Percentiles rank a stretch among this genome's conserved stretches.
phyloP scores from a whole-genome alignment of 2,888 invertebrate genomes.

The Drosophila seclusa region DNA sequence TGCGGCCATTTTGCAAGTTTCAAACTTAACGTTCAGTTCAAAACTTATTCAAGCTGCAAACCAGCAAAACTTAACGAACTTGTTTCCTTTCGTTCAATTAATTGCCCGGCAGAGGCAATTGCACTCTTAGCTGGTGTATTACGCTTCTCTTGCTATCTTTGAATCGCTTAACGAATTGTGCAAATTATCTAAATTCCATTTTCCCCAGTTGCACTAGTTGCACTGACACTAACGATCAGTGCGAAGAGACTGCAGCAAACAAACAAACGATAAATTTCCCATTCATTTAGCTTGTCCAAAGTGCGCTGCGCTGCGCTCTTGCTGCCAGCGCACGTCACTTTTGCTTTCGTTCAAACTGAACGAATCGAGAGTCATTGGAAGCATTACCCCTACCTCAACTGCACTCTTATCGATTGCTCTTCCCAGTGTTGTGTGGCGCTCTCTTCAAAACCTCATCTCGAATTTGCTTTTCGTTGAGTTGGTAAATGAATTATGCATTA shows the following conservation, averaged over 20 bases:
- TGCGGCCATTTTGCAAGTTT: conserved; percentile 17
- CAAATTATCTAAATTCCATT: neutral
- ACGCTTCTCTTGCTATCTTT: conserved; percentile 1
- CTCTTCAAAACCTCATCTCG: conserved; percentile 6
- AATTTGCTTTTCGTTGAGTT: conserved; percentile 7
- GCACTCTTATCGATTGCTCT: conserved; percentile 24
- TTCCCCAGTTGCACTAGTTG: neutral
- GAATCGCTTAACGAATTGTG: neutral
- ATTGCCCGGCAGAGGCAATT: neutral
- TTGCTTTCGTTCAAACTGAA: conserved; percentile 24
- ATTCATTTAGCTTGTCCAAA: neutral
- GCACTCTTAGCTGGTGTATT: conserved; percentile 9
- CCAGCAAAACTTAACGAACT: conserved; percentile 38
- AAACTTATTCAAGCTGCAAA: conserved; percentile 59
- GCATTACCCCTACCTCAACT: neutral
- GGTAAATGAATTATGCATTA: conserved; percentile 28
- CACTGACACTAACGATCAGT: neutral
- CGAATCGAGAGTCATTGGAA: conserved; percentile 21
- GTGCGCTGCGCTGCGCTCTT: conserved; percentile 10
- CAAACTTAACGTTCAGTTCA: conserved; percentile 21
- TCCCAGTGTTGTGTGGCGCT: conserved; percentile 1
- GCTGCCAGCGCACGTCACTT: conserved; percentile 21
- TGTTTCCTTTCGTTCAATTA: conserved; percentile 52
- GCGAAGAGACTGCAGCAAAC: neutral
- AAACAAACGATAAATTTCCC: neutral